A percentile compares a stretch with the other conserved stretches of the same genome.
Conservation (phyloP, 2,113 vertebrate species). For the Paramormyrops kingsleyae region DNA sequence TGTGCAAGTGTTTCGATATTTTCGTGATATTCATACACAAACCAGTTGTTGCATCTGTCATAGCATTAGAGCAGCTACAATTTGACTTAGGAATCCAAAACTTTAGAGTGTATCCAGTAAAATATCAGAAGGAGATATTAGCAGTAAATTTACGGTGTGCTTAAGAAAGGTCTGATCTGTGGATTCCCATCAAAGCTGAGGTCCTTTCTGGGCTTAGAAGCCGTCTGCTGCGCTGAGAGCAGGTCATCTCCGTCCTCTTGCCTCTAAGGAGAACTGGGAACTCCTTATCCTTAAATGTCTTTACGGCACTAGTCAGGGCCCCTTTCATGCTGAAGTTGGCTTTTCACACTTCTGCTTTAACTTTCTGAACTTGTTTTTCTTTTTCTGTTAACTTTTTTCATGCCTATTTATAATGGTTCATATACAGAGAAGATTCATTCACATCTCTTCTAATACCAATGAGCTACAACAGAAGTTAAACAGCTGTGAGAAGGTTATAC, state of each 20-base stretch:
- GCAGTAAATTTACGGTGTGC: neutral
- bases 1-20: neutral
- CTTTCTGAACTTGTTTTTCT: neutral
- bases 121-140: neutral
- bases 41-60: neutral
- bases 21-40: neutral
- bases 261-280: neutral
- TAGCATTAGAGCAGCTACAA: neutral
- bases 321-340: neutral
- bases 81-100: neutral
- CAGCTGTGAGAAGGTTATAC: neutral
- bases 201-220: neutral
- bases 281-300: neutral
- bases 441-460: neutral
- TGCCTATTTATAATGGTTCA: neutral
- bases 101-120: neutral
- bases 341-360: neutral
- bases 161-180: neutral
- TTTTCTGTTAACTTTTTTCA: neutral
- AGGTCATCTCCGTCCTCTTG: neutral
- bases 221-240: neutral
- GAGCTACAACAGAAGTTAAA: neutral
- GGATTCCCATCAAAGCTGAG: neutral
- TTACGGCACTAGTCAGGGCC: neutral
- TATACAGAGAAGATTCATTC: neutral